Evolutionary conservation across 1,140 invertebrate genomes (phyloP).

Genomic region (Trichoplusia ni): DNA sequence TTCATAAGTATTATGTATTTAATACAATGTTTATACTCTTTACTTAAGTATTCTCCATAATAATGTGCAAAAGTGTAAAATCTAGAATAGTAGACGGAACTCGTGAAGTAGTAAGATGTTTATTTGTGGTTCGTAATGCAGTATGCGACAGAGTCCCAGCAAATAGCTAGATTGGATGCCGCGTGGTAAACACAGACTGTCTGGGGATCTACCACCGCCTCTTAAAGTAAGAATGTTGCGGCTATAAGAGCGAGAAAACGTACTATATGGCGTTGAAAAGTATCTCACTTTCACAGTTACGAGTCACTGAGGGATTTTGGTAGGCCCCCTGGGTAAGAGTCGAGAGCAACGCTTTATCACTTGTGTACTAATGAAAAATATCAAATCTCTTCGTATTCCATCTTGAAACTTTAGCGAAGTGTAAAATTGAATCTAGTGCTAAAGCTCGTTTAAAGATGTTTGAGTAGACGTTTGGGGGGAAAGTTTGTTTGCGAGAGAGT

Average conservation of each 20-base stretch:
- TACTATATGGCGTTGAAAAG: too few species aligned
- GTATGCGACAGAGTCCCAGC: neutral
- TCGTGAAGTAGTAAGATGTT: conserved; percentile 6
- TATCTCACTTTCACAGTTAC: too few species aligned
- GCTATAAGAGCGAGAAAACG: too few species aligned
- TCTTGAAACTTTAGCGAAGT: conserved; percentile 6
- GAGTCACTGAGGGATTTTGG: too few species aligned
- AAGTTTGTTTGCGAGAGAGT: neutral
- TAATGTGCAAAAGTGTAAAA: neutral
- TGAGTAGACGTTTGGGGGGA: neutral
- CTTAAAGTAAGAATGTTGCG: too few species aligned
- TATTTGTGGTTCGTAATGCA: conserved; percentile 17
- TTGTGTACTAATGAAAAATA: conserved; percentile 19
- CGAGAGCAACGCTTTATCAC: neutral
- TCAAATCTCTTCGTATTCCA: neutral
- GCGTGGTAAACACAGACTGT: conserved; percentile 19
- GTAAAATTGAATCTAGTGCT: neutral
- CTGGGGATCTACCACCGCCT: too few species aligned
- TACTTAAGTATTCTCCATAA: too few species aligned
- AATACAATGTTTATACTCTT: too few species aligned
- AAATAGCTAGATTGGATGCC: conserved; percentile 19
- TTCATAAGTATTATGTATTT: too few species aligned
- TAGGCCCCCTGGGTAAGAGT: too few species aligned
- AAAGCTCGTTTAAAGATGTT: neutral
- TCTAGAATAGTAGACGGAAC: neutral